A percentile compares a stretch with the other conserved stretches of the same genome.
These are phyloP conservation scores for Sinocyclocheilus anophthalmus DNA, from an alignment of 2,113 vertebrate species.

Conservation along the genomic window DNA sequence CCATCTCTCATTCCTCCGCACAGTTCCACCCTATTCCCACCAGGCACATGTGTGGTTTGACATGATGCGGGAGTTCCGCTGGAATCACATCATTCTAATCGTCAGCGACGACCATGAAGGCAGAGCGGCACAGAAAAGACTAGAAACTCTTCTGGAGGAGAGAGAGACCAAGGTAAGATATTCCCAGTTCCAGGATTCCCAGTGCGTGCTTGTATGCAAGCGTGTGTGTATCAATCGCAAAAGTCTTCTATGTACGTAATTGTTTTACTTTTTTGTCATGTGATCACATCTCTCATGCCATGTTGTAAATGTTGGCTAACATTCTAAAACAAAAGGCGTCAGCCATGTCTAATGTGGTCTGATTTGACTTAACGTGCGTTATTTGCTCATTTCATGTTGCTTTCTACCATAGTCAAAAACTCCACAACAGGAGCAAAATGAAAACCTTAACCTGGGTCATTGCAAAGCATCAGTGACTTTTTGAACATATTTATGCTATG, in stretches of 20 bases:
- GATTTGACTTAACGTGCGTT: slow-evolving; percentile 91
- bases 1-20: slow-evolving; percentile 96
- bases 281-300: slow-evolving; percentile 92
- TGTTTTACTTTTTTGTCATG: slow-evolving; percentile 83
- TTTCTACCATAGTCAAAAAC: slow-evolving; percentile 95
- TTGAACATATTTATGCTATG: slow-evolving; percentile 14
- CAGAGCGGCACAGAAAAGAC: slow-evolving; percentile 94
- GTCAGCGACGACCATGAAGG: slow-evolving; percentile 98
- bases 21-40: slow-evolving; percentile 96
- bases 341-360: slow-evolving; percentile 91
- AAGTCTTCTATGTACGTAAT: slow-evolving; percentile 85
- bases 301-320: slow-evolving; percentile 92
- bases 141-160: slow-evolving; percentile 97
- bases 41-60: slow-evolving; percentile 99
- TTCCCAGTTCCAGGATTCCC: background rate
- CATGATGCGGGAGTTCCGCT: slow-evolving; percentile 97
- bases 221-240: slow-evolving; percentile 63
- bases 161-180: slow-evolving; percentile 94
- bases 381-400: slow-evolving; percentile 97
- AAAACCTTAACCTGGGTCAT: slow-evolving; percentile 94
- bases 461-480: slow-evolving; percentile 83
- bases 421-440: slow-evolving; percentile 86
- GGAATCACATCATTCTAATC: slow-evolving; percentile 97
- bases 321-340: slow-evolving; percentile 85
- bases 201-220: slow-evolving; percentile 52